Base-by-base conservation (phyloP, 2,888 invertebrate genomes). In the Lasioglossum morio region DNA sequence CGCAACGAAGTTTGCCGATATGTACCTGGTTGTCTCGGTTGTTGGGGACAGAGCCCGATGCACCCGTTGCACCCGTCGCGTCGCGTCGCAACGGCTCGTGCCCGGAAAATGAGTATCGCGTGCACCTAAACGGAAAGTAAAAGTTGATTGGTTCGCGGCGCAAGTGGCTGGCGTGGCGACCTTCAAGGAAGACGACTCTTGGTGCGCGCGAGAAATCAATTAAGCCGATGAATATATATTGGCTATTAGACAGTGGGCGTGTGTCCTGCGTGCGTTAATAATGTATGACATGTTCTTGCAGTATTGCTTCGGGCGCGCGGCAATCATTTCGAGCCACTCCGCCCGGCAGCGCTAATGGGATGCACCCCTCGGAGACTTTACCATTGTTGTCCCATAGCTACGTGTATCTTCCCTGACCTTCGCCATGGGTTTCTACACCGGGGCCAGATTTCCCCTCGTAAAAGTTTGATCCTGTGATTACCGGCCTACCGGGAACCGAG, bases 181-280 rank as follows among this genome's bases (percentile, higher is more conserved):
- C 87, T 87, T 87, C 88, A 30, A 74, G 23, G 72, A 85, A 74
- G 86, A 90, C 79, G 89, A 88, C 81, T 80, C 79, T 74, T 34
- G 72, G 78, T 77, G 74, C 88, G 88, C 82, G 90, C 88, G 89
- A 86, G 87, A 91, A 93, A 93, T 93, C 93, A 93, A 93, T 93
- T 93, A 93, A 91, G 90, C 79, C 92, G 90, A 93, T 93, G 93
- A 93, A 93, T 93, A 93, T 93, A 93, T 93, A 93, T 93, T 93
- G 93, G 92, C 91, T 91, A 92, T 92, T 93, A 92, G 91, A 92
- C 89, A 89, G 89, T 86, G 89, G 87, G 87, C 86, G 90, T 91
- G 89, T 85, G 87, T 86, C 88, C 87, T 73, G 86, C 86, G 87
- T 79, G 82, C 88, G 88, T 93, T 93, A 93, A 93, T 93, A 93